Evolutionary conservation across 2,797 vertebrate genomes (phyloP), one percentile per base, ranked within the genome.

Genomic region (Carduelis carduelis): DNA sequence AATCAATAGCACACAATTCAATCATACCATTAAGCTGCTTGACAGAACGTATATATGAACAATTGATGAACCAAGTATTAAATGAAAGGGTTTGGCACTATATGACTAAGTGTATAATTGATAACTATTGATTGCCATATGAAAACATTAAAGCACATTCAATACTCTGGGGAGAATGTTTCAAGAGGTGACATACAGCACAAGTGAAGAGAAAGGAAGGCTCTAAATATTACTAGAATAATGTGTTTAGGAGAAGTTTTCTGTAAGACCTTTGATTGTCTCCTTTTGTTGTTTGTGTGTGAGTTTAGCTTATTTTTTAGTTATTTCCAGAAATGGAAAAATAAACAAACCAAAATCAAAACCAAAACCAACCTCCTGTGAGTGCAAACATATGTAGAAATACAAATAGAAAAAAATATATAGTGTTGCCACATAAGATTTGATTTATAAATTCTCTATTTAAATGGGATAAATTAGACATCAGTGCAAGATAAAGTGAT

Each of bases 111-210:
- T 96, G 91, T 91, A 96, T 96, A 88, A 97, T 89, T 94, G 93
- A 95, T 97, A 96, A 96, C 94, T 95, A 97, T 96, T 91, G 92
- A 97, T 96, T 84, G 63, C 52, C 21, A 68, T 59, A 83, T 95
- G 87, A 88, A 83, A 93, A 68, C 53, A 76, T 96, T 86, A 92
- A 91, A 90, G 80, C 55, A 3, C 21, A 90, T 81, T 81, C 94
- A 93, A 59, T 91, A 85, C 46, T 72, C 75, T 35, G 14, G 22
- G 56, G 83, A 50, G 37, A 69, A 68, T 15, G 56, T 81, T 90
- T 91, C 65, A 82, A 76, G 43, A 46, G 92, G 81, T 95, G 83
- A 71, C 81, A 95, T 11, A 49, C 19, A 86, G 39, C 21, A 34
- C 49, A 85, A 89, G 52, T 30, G 46, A 70, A 41, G 72, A 89